Base-by-base conservation (phyloP, 2,797 vertebrate species). In the Odontamblyopus lacepedii region DNA sequence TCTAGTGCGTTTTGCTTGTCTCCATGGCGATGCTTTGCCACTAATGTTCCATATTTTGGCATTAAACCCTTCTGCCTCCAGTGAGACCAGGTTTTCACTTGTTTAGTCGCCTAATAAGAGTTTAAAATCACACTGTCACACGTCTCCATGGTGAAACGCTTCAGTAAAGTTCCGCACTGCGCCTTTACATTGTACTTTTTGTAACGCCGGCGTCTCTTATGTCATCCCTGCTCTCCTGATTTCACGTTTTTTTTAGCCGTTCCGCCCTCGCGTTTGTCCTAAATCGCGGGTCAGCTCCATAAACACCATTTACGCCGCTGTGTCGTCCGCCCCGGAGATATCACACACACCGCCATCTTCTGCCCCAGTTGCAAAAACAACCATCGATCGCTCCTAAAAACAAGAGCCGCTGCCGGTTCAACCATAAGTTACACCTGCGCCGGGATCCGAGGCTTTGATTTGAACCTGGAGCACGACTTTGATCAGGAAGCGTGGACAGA, bases 401-500 rank as follows among this genome's bases (percentile, higher is more conserved):
- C 23, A 26, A 65, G 60, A 32, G 27, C 16, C 5, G 15, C 29
- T 80, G 84, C 66, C 81, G 85, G 88, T 84, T 77, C 83, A 85
- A 87, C 26, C 56, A 15, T 59, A 23, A 59, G 56, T 59, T 59
- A 59, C 5, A 76, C 80, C 76, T 81, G 81, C 26, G 85, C 81
- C 81, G 80, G 63, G 51, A 6, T 55, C 44, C 44, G 5, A 48
- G 44, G 44, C 44, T 55, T 18, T 18, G 16, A 26, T 59, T 35
- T 80, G 87, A 84, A 83, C 78, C 80, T 8, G 11, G 41, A 70
- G 29, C 74, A 72, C 71, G 70, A 82, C 90, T 92, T 92, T 92
- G 91, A 92, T 91, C 90, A 90, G 84, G 71, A 80, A 87, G 85
- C 87, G 55, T 83, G 79, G 83, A 19, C 51, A 81, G 80, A 88